These are phyloP conservation scores for Sebastes paucispinis DNA, from an alignment of 2,797 vertebrate species.

Conservation along the genomic window DNA sequence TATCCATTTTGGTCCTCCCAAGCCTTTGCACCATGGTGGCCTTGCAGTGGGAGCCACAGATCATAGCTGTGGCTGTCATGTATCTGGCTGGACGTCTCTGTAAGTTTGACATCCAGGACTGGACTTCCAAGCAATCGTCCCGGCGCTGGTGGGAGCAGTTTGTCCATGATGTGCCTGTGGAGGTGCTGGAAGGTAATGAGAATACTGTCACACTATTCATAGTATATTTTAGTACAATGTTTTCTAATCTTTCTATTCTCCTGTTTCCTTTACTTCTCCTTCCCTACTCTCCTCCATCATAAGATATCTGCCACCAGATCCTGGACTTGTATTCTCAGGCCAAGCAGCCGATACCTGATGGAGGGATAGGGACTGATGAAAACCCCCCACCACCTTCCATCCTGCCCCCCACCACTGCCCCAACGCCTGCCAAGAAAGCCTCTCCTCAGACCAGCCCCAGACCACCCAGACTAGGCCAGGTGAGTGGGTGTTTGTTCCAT, in stretches of 20 bases:
- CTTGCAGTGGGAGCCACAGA: conserved; percentile 94
- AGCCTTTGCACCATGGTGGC: conserved; percentile 93
- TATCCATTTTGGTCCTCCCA: neutral
- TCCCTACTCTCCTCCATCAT: neutral
- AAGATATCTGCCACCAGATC: conserved; percentile 96
- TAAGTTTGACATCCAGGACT: conserved; percentile 94
- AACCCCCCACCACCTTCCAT: conserved; percentile 19
- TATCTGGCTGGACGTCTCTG: conserved; percentile 92
- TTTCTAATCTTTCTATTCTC: neutral
- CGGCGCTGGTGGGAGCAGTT: conserved; percentile 95
- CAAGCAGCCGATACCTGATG: conserved; percentile 83
- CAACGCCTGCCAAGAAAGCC: conserved; percentile 82
- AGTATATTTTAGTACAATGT: neutral
- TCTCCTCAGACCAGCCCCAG: conserved; percentile 91
- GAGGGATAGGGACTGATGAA: conserved; percentile 72
- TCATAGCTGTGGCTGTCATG: conserved; percentile 94
- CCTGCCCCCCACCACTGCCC: conserved; percentile 38
- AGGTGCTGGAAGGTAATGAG: conserved; percentile 90
- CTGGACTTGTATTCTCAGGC: conserved; percentile 94
- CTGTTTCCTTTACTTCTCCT: neutral
- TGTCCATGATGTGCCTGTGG: conserved; percentile 93
- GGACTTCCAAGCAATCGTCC: conserved; percentile 91
- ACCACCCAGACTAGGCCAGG: conserved; percentile 84
- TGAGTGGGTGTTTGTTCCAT: conserved; percentile 61
- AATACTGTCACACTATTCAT: neutral